A percentile compares a stretch with the other conserved stretches of the same genome.
Conservation (phyloP, 92 coral and sea anemone genomes). For the Diadumene lineata region DNA sequence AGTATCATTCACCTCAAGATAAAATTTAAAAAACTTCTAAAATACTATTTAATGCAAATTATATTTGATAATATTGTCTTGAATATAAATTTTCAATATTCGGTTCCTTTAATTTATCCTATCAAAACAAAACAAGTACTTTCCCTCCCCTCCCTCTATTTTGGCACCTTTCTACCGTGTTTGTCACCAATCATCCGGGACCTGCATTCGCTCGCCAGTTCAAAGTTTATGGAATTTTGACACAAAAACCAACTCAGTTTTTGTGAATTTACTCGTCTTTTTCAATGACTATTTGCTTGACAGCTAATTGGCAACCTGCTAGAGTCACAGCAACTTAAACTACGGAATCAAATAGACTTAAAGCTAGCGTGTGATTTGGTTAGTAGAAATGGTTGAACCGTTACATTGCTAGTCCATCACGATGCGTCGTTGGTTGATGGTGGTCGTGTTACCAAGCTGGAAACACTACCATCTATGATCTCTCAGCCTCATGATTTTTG, state of each 20-base stretch:
- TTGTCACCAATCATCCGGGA: conserved; percentile 46
- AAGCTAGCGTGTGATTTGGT: conserved; percentile 5
- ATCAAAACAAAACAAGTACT: not conserved
- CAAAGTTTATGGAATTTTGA: conserved; percentile 57
- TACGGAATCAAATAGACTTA: not conserved
- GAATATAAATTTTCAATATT: no score
- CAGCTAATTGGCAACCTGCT: conserved; percentile 16
- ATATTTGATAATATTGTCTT: no score
- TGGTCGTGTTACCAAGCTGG: conserved; percentile 99
- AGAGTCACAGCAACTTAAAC: not conserved
- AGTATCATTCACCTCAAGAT: no score
- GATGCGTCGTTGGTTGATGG: conserved; percentile 75
- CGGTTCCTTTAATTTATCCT: no score
- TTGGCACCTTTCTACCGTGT: not conserved
- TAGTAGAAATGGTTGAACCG: conserved; percentile 43
- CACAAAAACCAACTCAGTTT: conserved; percentile 32
- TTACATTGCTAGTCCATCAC: not conserved
- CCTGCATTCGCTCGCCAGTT: conserved; percentile 24
- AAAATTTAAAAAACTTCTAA: no score
- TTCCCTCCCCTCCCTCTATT: conserved; percentile 26
- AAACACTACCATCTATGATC: conserved; percentile 91
- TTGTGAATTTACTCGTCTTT: conserved; percentile 21
- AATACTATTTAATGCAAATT: no score
- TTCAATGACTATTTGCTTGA: conserved; percentile 34
- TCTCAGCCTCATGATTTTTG: conserved; percentile 93